A percentile compares a stretch with the other conserved stretches of the same genome.
phyloP scores from a whole-genome alignment of 2,888 invertebrate species.

The Allygus modestus region DNA sequence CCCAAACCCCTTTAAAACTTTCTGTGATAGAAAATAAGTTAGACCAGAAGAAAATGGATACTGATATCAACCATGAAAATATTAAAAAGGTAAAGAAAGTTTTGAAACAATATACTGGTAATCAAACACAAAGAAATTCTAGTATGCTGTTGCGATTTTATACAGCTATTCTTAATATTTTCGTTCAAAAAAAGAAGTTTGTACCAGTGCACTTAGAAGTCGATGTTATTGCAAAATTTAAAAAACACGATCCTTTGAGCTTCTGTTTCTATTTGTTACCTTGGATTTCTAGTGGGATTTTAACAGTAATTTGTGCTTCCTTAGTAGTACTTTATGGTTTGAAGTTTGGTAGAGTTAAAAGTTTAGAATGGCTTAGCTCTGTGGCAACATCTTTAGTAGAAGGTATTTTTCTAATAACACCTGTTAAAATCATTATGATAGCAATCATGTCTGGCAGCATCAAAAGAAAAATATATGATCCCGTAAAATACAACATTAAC shows the following conservation, averaged over 20 bases:
- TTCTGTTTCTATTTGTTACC: not conserved
- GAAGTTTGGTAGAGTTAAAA: constrained; percentile 16
- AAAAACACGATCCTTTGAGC: not conserved
- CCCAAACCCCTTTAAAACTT: too few relatives aligned
- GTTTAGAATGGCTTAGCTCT: constrained; percentile 20
- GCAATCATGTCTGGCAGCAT: not conserved
- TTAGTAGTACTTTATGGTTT: constrained; percentile 12
- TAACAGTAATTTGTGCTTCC: not conserved
- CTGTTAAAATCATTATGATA: not conserved
- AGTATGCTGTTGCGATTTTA: too few relatives aligned
- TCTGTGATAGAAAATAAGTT: too few relatives aligned
- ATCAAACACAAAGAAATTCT: too few relatives aligned
- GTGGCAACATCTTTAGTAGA: not conserved
- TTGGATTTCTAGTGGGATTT: not conserved
- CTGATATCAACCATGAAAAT: too few relatives aligned
- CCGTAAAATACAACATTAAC: not conserved
- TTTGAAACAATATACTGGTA: too few relatives aligned
- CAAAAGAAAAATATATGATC: not conserved
- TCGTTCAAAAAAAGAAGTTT: constrained; percentile 6
- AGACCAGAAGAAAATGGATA: too few relatives aligned
- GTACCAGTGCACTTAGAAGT: constrained; percentile 8
- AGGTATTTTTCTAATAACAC: not conserved
- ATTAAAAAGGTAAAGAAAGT: too few relatives aligned
- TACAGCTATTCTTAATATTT: not conserved
- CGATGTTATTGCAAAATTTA: not conserved